Evolutionary conservation across 2,797 vertebrate genomes (phyloP).

Genomic region (Danio albolineatus): DNA sequence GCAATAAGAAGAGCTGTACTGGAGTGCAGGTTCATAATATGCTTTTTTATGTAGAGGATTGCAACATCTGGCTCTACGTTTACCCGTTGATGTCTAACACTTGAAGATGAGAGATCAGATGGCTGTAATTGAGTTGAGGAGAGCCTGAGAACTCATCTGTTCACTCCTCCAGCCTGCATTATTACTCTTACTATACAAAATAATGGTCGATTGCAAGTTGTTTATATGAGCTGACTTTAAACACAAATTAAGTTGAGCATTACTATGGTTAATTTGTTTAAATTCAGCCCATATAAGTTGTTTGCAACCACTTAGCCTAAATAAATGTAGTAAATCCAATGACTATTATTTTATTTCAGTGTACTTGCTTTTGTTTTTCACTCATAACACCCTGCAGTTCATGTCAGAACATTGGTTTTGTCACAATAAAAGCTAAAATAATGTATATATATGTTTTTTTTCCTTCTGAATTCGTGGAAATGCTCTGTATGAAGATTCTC

Average conservation of each 20-base stretch:
- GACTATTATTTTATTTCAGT: no score
- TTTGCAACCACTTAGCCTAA: no score
- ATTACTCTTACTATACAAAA: not conserved
- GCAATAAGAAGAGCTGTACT: not conserved
- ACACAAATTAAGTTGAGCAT: no score
- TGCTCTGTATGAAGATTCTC: no score
- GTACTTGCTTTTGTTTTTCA: not conserved
- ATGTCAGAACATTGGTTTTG: not conserved
- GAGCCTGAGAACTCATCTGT: not conserved
- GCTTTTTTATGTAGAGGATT: not conserved
- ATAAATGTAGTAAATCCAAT: no score
- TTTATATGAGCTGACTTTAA: no score
- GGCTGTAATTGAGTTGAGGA: not conserved
- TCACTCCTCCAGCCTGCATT: not conserved
- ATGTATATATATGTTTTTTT: not conserved
- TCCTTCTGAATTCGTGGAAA: not conserved
- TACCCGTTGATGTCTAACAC: not conserved
- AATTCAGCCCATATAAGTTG: no score
- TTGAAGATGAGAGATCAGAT: not conserved
- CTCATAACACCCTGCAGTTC: not conserved
- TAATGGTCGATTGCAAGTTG: no score
- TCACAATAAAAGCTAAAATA: not conserved
- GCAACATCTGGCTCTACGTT: not conserved
- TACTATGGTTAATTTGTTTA: no score
- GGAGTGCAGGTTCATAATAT: not conserved